Percentiles rank a stretch among this genome's conserved stretches.
Conservation (phyloP, 2,113 vertebrate genomes). For the Bufo bufo region DNA sequence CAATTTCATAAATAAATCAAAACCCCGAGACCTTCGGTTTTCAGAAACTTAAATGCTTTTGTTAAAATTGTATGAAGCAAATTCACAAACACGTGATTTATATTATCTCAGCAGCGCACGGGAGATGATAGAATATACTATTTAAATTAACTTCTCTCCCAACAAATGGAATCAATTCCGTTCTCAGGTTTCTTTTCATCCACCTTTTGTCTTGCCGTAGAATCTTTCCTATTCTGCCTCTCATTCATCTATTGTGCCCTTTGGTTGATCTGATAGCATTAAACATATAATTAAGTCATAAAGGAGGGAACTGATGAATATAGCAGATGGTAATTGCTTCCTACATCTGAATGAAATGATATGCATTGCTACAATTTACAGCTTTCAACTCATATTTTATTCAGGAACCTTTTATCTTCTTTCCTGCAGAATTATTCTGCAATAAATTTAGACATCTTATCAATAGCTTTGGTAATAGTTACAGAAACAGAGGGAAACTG, state of each 20-base stretch:
- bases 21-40: conserved; percentile 82
- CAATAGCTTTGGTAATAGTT: conserved; percentile 97
- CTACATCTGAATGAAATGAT: conserved; percentile 99
- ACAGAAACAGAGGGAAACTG: conserved; percentile 87
- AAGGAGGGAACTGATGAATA: conserved; percentile 99
- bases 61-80: conserved; percentile 94
- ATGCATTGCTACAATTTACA: conserved; percentile 99
- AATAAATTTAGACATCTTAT: conserved; percentile 99
- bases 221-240: conserved; percentile 98
- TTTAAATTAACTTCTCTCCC: conserved; percentile 99
- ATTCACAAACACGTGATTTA: conserved; percentile 94
- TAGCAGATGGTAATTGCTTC: conserved; percentile 99
- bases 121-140: conserved; percentile 95
- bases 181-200: conserved; percentile 98
- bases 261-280: conserved; percentile 99
- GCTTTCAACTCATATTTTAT: conserved; percentile 99
- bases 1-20: conserved; percentile 83
- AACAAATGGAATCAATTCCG: conserved; percentile 99
- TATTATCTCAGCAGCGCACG: conserved; percentile 90
- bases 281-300: conserved; percentile 99
- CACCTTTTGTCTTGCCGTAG: conserved; percentile 99
- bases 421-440: conserved; percentile 99
- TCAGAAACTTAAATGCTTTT: conserved; percentile 98
- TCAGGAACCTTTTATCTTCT: conserved; percentile 99
- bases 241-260: conserved; percentile 99